Percentiles rank a stretch among this genome's conserved stretches.
phyloP scores from a whole-genome alignment of 2,797 vertebrate genomes.

The Tokudaia muenninki region DNA sequence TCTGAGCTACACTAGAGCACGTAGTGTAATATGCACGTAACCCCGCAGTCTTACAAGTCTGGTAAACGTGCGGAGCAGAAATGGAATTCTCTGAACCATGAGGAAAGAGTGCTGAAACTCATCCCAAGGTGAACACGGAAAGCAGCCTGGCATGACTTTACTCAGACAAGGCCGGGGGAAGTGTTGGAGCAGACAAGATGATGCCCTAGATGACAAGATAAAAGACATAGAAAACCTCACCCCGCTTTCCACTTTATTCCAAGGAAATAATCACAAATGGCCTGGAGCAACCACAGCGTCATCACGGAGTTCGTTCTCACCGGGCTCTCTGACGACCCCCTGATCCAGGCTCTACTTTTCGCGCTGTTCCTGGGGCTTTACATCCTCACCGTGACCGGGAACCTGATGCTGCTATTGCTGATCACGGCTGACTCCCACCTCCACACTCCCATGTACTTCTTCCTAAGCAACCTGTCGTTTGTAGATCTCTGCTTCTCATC shows the following conservation, averaged over 20 bases:
- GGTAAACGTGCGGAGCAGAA: background rate
- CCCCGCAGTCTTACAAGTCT: background rate
- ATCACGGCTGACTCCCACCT: conserved; percentile 44
- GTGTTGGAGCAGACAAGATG: background rate
- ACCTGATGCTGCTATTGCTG: conserved; percentile 44
- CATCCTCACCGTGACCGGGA: conserved; percentile 43
- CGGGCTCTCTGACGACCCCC: conserved; percentile 39
- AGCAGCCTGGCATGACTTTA: too few species aligned
- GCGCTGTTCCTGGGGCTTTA: conserved; percentile 58
- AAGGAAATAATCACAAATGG: background rate
- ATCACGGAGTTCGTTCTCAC: conserved; percentile 50
- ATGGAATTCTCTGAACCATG: background rate
- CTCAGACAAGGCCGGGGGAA: background rate
- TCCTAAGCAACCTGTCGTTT: conserved; percentile 68
- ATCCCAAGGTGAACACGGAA: background rate
- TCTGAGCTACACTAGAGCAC: background rate
- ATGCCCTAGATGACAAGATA: background rate
- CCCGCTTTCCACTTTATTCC: background rate
- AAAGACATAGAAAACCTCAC: background rate
- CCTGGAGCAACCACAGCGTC: conserved; percentile 50
- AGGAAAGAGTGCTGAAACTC: background rate
- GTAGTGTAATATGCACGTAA: background rate
- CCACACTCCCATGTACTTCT: conserved; percentile 72
- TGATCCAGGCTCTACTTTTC: conserved; percentile 3
- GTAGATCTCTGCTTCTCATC: conserved; percentile 66